Evolutionary conservation across 2,797 vertebrate species (phyloP).

Genomic region (Delichon dasypus): DNA sequence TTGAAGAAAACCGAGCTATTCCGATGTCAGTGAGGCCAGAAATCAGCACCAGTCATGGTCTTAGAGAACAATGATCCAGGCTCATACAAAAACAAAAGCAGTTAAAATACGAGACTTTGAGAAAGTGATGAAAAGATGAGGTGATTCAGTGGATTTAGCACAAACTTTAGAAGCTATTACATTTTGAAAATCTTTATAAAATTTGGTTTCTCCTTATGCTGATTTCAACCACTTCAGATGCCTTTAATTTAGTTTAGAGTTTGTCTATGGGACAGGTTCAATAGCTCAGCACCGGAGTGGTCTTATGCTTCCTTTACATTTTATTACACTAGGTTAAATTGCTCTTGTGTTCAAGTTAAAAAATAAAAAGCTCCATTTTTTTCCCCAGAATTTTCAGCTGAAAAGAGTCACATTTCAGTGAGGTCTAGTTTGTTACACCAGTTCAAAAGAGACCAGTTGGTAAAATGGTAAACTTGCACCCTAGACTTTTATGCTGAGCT

Average conservation of each 20-base stretch:
- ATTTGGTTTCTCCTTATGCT: not conserved
- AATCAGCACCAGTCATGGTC: not conserved
- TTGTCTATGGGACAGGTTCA: not conserved
- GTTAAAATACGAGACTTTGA: not conserved
- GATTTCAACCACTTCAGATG: not conserved
- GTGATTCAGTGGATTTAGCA: not conserved
- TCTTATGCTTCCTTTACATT: not conserved
- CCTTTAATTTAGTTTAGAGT: not conserved
- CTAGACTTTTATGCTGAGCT: not conserved
- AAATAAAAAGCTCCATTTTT: accelerated
- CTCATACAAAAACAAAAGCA: not conserved
- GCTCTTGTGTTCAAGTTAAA: not conserved
- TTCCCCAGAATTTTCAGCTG: not conserved
- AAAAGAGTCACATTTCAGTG: not conserved
- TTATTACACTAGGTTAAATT: not conserved
- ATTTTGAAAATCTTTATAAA: not conserved
- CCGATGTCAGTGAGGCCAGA: not conserved
- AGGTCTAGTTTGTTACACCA: not conserved
- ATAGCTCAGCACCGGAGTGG: not conserved
- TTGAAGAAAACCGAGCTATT: not conserved
- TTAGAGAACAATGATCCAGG: not conserved
- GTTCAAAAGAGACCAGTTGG: not conserved
- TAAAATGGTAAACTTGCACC: not conserved
- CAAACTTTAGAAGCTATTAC: not conserved
- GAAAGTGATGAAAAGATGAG: not conserved